Conservation (phyloP, 2,888 invertebrate species). For the Lamellibrachia satsuma region DNA sequence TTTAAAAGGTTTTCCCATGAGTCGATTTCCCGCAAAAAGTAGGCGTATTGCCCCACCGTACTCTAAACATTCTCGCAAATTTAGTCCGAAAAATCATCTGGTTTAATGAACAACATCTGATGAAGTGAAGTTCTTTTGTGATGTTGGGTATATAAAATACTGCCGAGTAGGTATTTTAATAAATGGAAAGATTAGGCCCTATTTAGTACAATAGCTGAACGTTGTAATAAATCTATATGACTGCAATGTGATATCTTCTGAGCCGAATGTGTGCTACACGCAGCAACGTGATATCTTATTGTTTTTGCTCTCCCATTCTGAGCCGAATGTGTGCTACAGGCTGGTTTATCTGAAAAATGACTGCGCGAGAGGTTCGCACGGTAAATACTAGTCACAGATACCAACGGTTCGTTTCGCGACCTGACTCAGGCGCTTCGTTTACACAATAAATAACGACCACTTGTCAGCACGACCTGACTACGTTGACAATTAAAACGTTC, state of each 20-base stretch:
- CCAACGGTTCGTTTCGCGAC: neutral
- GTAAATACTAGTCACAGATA: neutral
- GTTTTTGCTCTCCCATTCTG: neutral
- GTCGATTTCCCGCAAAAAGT: too few species aligned
- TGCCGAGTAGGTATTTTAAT: neutral
- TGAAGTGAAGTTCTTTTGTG: neutral
- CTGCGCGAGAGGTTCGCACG: neutral
- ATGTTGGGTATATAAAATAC: neutral
- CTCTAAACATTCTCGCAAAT: neutral
- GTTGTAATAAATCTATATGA: too few species aligned
- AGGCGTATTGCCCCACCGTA: too few species aligned
- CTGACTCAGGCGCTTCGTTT: neutral
- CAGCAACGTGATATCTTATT: neutral
- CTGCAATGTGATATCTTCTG: too few species aligned
- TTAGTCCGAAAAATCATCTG: neutral
- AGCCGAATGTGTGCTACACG: neutral
- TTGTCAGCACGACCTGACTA: neutral
- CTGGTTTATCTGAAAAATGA: neutral
- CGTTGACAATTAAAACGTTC: conserved; percentile 11
- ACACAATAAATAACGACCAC: conserved; percentile 3
- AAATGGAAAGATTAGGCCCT: neutral
- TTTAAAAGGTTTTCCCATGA: too few species aligned
- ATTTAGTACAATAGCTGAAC: too few species aligned
- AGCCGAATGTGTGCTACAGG: neutral
- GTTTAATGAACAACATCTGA: neutral